phyloP scores from a whole-genome alignment of 2,113 vertebrate genomes.

The Malurus alboscapulatus region DNA sequence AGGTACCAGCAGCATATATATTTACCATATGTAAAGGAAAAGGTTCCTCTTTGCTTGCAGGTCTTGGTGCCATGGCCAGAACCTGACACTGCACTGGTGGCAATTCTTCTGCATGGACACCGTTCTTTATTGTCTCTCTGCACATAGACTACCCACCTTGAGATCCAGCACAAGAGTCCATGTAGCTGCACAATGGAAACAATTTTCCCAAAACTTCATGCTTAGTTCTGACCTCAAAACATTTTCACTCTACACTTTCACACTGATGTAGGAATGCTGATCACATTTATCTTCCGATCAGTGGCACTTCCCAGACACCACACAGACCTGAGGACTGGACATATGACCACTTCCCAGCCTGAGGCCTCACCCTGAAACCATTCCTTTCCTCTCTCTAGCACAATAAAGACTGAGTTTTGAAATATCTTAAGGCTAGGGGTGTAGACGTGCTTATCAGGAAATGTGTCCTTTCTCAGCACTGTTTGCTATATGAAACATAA shows the following conservation, averaged over 20 bases:
- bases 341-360: background rate
- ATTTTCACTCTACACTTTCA: background rate
- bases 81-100: background rate
- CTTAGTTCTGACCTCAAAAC: background rate
- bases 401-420: background rate
- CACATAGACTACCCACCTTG: background rate
- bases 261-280: background rate
- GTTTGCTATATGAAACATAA: background rate
- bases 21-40: fast-evolving
- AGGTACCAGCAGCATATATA: fast-evolving
- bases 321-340: background rate
- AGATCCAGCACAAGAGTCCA: background rate
- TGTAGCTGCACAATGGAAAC: background rate
- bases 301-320: background rate
- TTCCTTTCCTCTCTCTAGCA: background rate
- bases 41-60: background rate
- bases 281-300: background rate
- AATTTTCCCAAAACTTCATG: background rate
- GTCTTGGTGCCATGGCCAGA: background rate
- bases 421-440: background rate
- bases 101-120: background rate
- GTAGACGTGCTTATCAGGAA: background rate
- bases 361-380: background rate
- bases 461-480: background rate
- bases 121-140: background rate